Evolutionary conservation across 2,113 vertebrate species (phyloP).

Genomic region (Elephantulus edwardii): DNA sequence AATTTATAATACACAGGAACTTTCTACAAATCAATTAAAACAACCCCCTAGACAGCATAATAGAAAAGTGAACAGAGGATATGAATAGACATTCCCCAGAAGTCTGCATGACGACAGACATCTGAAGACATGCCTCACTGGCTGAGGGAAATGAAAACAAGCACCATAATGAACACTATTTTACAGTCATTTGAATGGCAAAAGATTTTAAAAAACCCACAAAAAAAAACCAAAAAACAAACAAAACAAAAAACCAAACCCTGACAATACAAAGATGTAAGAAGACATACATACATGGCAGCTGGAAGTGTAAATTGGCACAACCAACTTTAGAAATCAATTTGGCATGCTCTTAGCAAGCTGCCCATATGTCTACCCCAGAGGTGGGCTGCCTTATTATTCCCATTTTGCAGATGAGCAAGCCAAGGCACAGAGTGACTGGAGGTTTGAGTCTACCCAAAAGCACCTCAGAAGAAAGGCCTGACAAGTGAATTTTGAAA

Average conservation of each 20-base stretch:
- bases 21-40: not conserved
- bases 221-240: too few species aligned
- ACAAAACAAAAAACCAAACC: too few species aligned
- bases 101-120: not conserved
- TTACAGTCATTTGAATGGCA: not conserved
- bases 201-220: too few species aligned
- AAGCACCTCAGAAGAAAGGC: not conserved
- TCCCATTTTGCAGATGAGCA: constrained; percentile 8
- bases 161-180: not conserved
- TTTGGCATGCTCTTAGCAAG: not conserved
- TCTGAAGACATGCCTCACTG: not conserved
- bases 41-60: not conserved
- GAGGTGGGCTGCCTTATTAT: not conserved
- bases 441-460: not conserved
- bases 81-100: not conserved
- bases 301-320: not conserved
- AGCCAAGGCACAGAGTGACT: not conserved
- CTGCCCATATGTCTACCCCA: not conserved
- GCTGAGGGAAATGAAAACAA: not conserved
- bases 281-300: not conserved
- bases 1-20: not conserved
- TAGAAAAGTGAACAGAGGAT: constrained; percentile 14
- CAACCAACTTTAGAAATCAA: constrained; percentile 8
- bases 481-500: not conserved
- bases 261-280: not conserved